These are phyloP conservation scores for Sinocyclocheilus anophthalmus DNA, from an alignment of 2,113 vertebrate genomes.

Conservation along the genomic window DNA sequence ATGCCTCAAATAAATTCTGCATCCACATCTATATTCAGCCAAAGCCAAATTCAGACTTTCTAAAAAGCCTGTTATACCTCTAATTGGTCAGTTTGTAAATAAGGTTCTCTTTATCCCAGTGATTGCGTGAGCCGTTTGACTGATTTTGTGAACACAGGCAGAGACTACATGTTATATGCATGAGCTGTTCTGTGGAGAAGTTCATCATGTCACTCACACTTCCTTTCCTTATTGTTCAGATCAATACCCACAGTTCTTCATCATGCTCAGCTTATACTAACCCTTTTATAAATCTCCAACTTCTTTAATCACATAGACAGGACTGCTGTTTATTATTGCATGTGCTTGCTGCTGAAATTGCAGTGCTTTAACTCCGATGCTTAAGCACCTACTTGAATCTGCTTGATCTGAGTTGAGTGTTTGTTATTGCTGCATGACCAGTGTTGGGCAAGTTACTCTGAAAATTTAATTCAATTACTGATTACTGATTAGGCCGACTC, in stretches of 20 bases:
- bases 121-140: neutral
- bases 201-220: constrained; percentile 25
- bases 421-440: constrained; percentile 6
- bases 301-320: neutral
- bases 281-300: neutral
- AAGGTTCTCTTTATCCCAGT: neutral
- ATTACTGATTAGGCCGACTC: no score
- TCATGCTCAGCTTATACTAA: neutral
- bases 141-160: neutral
- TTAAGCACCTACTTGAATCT: constrained; percentile 31
- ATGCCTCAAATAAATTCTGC: neutral
- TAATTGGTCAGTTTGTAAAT: neutral
- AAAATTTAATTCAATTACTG: no score
- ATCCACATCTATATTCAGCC: neutral
- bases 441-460: no score
- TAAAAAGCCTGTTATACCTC: neutral
- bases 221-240: neutral
- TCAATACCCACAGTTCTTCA: constrained; percentile 11
- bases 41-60: neutral
- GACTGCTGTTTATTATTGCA: neutral
- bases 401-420: constrained; percentile 37
- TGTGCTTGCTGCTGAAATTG: constrained; percentile 4
- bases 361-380: neutral
- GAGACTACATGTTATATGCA: neutral
- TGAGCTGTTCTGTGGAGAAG: constrained; percentile 17